These are phyloP conservation scores for Syrmaticus mikado DNA, from an alignment of 2,113 vertebrate genomes.

Conservation along the genomic window DNA sequence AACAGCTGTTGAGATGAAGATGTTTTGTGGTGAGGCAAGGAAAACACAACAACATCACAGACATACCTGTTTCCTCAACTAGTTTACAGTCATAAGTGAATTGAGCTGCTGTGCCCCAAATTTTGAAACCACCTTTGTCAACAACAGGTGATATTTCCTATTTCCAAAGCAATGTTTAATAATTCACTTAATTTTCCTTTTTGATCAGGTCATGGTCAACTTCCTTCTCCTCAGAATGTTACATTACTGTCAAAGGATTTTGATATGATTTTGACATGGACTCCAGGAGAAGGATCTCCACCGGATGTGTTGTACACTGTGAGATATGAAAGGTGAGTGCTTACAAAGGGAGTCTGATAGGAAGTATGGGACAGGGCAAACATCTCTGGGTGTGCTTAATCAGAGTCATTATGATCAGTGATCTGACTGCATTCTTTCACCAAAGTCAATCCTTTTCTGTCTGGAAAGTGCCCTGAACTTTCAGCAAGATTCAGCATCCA, in stretches of 20 bases:
- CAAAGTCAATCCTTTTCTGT: background rate
- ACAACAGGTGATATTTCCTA: background rate
- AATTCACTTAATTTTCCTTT: background rate
- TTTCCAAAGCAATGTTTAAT: background rate
- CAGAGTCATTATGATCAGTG: background rate
- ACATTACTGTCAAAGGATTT: conserved; percentile 70
- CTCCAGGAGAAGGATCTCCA: conserved; percentile 55
- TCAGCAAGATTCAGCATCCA: background rate
- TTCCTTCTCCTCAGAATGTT: conserved; percentile 69
- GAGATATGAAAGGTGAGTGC: conserved; percentile 64
- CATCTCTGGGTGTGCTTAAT: background rate
- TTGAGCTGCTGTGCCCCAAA: background rate
- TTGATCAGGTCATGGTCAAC: conserved; percentile 21
- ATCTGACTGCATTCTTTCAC: background rate
- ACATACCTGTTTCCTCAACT: background rate
- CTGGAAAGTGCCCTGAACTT: background rate
- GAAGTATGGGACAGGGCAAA: background rate
- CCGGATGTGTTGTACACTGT: conserved; percentile 64
- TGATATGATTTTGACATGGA: conserved; percentile 73
- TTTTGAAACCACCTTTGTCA: background rate
- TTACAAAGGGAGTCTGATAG: background rate
- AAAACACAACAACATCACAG: background rate
- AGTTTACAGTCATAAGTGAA: background rate
- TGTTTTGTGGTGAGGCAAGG: background rate
- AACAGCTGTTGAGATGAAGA: background rate